Evolutionary conservation across 1,140 invertebrate species (phyloP).

Genomic region (Drosophila asahinai): DNA sequence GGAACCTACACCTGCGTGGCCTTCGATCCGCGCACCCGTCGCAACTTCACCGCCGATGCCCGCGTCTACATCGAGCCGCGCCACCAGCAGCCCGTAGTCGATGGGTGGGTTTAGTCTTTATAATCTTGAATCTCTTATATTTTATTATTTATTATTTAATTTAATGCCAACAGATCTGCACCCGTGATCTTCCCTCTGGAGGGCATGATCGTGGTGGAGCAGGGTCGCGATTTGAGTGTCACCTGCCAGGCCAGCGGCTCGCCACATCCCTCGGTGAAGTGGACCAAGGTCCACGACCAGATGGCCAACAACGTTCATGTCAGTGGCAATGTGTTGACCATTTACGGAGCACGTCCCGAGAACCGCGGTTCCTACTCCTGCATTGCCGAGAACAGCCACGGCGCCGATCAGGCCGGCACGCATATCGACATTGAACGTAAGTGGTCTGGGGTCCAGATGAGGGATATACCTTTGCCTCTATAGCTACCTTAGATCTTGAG

Average conservation of each 20-base stretch:
- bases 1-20: conserved; percentile 92
- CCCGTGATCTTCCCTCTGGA: conserved; percentile 88
- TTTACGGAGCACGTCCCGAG: conserved; percentile 89
- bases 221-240: conserved; percentile 91
- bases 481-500: not conserved
- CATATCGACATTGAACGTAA: conserved; percentile 95
- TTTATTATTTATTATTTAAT: no score
- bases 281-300: conserved; percentile 90
- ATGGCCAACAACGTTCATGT: conserved; percentile 88
- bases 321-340: conserved; percentile 89
- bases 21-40: conserved; percentile 76
- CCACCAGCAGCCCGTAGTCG: conserved; percentile 24
- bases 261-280: conserved; percentile 90
- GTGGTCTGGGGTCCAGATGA: conserved; percentile 71
- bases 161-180: conserved; percentile 55
- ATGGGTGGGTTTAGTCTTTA: conserved; percentile 10
- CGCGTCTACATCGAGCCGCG: conserved; percentile 68
- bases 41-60: conserved; percentile 68
- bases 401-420: conserved; percentile 88
- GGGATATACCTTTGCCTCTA: no score
- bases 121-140: no score
- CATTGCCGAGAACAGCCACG: conserved; percentile 87
- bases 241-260: conserved; percentile 90
- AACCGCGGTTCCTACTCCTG: conserved; percentile 94
- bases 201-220: conserved; percentile 89